Base-by-base conservation (phyloP, 1,140 invertebrate genomes). In the Apis florea region DNA sequence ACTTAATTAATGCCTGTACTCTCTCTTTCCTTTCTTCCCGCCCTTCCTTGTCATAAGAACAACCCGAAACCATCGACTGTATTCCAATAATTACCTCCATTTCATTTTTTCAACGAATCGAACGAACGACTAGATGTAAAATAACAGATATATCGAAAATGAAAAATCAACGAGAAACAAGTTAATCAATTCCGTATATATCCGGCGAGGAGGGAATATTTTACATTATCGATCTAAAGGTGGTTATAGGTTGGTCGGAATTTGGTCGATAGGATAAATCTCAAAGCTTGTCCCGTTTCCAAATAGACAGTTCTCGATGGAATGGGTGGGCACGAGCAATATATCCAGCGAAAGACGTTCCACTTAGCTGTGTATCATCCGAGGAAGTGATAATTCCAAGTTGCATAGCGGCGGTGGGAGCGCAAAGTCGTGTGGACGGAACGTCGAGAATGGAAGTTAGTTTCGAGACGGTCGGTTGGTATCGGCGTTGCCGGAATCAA, bases 401-500 rank as follows among this genome's bases (percentile, higher is more conserved):
- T 49, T 53, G 47, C 19, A 49, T 24, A 67, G 40, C 66, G 24
- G 21, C 3, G 68, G 68, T 10, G 31, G 31, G 26, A 19, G 47
- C 47, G 63, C n/a, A 53, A 68, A 68, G 63, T 76, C 63, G 63
- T 56, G 26, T 56, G 51, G 63, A 21, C 21, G 17, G 51, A 66
- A 67, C 63, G 63, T 67, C 74, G 74, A 40, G 51, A 56, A 56
- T 67, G 51, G 61, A 66, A 76, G 74, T 76, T 76, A 76, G 63
- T 68, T 40, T 24, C 2, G 26, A 17, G 53, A 2, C 21, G 63
- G n/a, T 66, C 51, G 51, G 51, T 76, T 75, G 73, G 73, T 75
- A 75, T 75, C 73, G 73, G 59, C 73, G 73, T 66, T 53, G 74
- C 74, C 51, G 74, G 51, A 76, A 76, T 76, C 74, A 76, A 76